phyloP scores from a whole-genome alignment of 2,113 vertebrate species.

The Herpetotheres cachinnans region DNA sequence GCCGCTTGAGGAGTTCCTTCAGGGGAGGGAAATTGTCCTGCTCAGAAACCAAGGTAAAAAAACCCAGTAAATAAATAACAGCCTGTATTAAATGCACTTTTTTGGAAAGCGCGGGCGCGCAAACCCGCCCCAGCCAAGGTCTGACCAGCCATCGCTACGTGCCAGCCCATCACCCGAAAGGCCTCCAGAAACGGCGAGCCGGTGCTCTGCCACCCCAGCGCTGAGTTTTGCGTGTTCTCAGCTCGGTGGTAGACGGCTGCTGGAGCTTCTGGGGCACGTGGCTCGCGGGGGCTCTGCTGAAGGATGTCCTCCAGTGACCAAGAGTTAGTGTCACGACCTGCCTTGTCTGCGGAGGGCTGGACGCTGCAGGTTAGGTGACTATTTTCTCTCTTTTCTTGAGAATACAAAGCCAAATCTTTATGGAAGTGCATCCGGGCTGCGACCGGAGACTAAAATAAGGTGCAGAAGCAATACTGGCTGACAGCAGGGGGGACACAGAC shows the following conservation, averaged over 20 bases:
- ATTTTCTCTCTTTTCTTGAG: background rate
- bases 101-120: fast-evolving
- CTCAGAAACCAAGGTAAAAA: background rate
- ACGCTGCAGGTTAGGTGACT: too few species aligned
- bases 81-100: fast-evolving
- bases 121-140: background rate
- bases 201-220: fast-evolving
- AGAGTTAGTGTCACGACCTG: background rate
- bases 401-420: background rate
- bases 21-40: fast-evolving
- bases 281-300: background rate
- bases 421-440: fast-evolving
- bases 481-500: background rate
- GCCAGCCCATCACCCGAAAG: fast-evolving
- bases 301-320: background rate
- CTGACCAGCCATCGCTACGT: fast-evolving
- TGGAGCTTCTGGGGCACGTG: background rate
- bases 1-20: background rate
- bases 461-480: background rate
- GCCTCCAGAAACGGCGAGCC: fast-evolving
- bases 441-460: background rate
- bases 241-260: fast-evolving
- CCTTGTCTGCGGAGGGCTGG: background rate
- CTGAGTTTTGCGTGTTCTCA: background rate
- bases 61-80: background rate